Evolutionary conservation across 1,140 invertebrate genomes (phyloP).

Genomic region (Achatina immaculata): DNA sequence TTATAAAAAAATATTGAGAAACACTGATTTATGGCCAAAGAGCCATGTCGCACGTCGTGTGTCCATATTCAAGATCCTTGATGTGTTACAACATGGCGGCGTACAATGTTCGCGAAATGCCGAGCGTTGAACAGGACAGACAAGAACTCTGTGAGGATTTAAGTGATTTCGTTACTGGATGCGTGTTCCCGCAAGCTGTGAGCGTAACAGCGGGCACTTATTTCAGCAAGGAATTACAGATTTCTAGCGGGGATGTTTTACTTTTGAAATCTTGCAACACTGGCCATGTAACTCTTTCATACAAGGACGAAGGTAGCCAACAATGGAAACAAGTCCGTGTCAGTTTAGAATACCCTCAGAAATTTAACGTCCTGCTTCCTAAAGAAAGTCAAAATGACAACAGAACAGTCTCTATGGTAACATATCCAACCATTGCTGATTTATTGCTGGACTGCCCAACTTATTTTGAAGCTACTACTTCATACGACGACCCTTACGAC

Average conservation of each 20-base stretch:
- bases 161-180: slow-evolving; percentile 32
- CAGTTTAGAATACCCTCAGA: slow-evolving; percentile 32
- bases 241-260: slow-evolving; percentile 42
- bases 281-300: slow-evolving; percentile 17
- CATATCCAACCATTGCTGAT: slow-evolving; percentile 46
- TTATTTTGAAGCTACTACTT: slow-evolving; percentile 43
- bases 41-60: neutral
- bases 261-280: slow-evolving; percentile 32
- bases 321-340: slow-evolving; percentile 18
- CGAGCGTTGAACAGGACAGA: neutral
- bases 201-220: slow-evolving; percentile 36
- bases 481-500: slow-evolving; percentile 46
- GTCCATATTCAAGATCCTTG: neutral
- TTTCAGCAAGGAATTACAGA: slow-evolving; percentile 23
- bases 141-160: neutral
- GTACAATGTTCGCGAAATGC: neutral
- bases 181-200: slow-evolving; percentile 35
- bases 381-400: slow-evolving; percentile 25
- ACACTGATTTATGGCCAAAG: no score
- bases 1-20: no score
- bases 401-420: slow-evolving; percentile 32
- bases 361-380: slow-evolving; percentile 44
- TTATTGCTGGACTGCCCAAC: slow-evolving; percentile 47
- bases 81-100: slow-evolving; percentile 28
- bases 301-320: neutral